phyloP scores from a whole-genome alignment of 2,888 invertebrate species.

The Timandra comae region DNA sequence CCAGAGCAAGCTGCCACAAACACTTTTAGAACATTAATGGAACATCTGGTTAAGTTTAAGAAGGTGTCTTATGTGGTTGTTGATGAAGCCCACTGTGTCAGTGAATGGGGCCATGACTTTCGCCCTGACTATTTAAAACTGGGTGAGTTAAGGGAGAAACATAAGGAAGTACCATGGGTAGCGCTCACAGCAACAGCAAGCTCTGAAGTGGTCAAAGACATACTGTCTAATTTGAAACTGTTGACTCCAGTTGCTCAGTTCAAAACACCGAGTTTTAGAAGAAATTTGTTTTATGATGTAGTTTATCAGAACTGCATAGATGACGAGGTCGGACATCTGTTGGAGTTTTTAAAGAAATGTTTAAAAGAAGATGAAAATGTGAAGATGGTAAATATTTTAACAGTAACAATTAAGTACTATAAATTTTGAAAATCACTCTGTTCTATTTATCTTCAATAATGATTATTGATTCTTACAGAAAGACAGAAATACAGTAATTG shows the following conservation, averaged over 20 bases:
- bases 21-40: constrained; percentile 82
- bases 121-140: constrained; percentile 95
- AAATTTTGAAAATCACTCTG: too few species aligned
- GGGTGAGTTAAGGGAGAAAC: constrained; percentile 75
- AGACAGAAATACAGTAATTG: constrained; percentile 86
- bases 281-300: constrained; percentile 97
- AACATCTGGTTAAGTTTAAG: constrained; percentile 82
- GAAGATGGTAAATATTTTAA: constrained; percentile 68
- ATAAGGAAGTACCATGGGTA: constrained; percentile 86
- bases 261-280: constrained; percentile 91
- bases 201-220: constrained; percentile 87
- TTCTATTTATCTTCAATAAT: too few species aligned
- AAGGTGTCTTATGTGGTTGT: constrained; percentile 93
- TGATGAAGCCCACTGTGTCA: constrained; percentile 98
- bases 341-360: constrained; percentile 82
- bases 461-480: constrained; percentile 62
- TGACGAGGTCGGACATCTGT: constrained; percentile 88
- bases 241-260: constrained; percentile 83
- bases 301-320: constrained; percentile 89
- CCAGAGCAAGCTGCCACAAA: constrained; percentile 95
- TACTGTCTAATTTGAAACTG: constrained; percentile 83
- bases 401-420: too few species aligned
- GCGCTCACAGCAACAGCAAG: constrained; percentile 97
- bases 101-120: constrained; percentile 99
- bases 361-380: constrained; percentile 77